Evolutionary conservation across 1,140 invertebrate genomes (phyloP).

Genomic region (Polypedilum vanderplanki): DNA sequence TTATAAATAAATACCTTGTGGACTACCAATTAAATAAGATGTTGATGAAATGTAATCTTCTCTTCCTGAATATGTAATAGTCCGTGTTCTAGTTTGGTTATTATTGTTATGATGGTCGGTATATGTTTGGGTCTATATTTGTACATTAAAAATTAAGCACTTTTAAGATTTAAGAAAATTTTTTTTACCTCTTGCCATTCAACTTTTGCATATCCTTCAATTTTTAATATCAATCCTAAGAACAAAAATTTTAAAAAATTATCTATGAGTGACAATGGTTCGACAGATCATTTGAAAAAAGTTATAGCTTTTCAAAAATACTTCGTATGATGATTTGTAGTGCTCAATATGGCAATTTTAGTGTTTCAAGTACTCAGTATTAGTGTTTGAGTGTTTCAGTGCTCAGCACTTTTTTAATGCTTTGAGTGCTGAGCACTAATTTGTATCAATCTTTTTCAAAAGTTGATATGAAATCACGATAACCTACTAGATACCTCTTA

Average conservation of each 20-base stretch:
- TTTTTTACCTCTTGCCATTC: background rate
- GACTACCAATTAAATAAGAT: background rate
- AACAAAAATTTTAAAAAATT: no score
- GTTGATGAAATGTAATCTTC: background rate
- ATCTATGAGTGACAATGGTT: no score
- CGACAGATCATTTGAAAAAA: no score
- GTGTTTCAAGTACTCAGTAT: no score
- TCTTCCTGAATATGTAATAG: background rate
- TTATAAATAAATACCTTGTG: slow-evolving; percentile 3
- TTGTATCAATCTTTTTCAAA: no score
- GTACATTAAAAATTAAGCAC: background rate
- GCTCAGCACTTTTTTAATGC: no score
- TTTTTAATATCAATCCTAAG: background rate
- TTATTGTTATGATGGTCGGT: background rate
- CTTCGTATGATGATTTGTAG: no score
- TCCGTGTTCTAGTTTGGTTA: background rate
- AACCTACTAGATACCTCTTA: slow-evolving; percentile 36
- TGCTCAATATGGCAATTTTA: no score
- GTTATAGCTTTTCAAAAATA: no score
- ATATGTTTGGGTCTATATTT: background rate
- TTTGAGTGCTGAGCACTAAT: no score
- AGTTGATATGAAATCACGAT: background rate
- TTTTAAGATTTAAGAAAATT: background rate
- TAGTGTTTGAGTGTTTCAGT: no score
- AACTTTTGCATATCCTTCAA: slow-evolving; percentile 8